Conservation (phyloP, 2,113 vertebrate species). For the Callipepla californica region DNA sequence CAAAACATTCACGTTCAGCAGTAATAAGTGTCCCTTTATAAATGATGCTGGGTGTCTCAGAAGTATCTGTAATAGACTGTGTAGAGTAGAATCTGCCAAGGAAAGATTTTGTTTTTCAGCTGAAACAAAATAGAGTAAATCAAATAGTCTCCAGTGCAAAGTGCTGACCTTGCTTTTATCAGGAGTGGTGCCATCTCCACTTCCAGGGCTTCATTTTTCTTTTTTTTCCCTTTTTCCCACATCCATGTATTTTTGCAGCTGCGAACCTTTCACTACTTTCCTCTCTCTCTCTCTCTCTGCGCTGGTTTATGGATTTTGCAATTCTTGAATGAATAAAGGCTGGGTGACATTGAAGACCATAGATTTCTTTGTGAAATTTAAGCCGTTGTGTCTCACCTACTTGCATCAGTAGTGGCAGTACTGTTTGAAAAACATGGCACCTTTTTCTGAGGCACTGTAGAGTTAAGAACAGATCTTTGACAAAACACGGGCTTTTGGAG, state of each 20-base stretch:
- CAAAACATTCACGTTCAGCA: constrained; percentile 48
- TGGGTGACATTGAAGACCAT: neutral
- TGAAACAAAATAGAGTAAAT: constrained; percentile 57
- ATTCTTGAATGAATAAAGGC: neutral
- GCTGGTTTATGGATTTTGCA: constrained; percentile 17
- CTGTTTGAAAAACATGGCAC: neutral
- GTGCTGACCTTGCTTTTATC: constrained; percentile 45
- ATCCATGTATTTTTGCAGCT: neutral
- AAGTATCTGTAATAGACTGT: constrained; percentile 52
- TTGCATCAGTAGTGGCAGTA: neutral
- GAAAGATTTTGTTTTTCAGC: constrained; percentile 50
- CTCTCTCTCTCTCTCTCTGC: neutral
- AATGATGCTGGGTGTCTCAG: constrained; percentile 55
- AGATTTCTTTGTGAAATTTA: neutral
- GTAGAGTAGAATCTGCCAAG: constrained; percentile 50
- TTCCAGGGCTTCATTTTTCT: neutral
- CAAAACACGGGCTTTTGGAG: neutral
- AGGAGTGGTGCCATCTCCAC: neutral
- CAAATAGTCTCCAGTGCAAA: constrained; percentile 27
- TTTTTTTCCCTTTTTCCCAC: neutral
- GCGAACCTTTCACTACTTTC: neutral
- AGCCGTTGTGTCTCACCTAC: neutral
- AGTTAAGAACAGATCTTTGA: neutral
- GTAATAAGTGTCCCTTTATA: constrained; percentile 58
- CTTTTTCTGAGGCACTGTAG: neutral